These are phyloP conservation scores for Hormaphis cornu DNA, from an alignment of 1,140 invertebrate genomes.

Conservation along the genomic window DNA sequence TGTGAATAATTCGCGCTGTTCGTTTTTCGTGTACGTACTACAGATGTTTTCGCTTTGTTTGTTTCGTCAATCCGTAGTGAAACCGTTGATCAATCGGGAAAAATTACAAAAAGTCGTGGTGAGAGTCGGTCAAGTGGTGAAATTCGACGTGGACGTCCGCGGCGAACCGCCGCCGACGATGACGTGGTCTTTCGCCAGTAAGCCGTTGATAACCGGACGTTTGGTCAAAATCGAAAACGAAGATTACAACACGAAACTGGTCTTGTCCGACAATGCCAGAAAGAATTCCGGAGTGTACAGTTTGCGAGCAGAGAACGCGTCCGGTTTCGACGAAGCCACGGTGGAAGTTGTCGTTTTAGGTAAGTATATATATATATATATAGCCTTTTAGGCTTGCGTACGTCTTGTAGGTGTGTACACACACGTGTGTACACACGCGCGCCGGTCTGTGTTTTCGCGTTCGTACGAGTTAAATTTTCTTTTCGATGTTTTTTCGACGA, in stretches of 20 bases:
- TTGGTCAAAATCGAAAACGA: constrained; percentile 76
- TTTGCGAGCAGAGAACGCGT: constrained; percentile 81
- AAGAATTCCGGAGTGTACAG: constrained; percentile 84
- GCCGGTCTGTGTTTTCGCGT: too few species aligned
- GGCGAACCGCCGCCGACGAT: constrained; percentile 90
- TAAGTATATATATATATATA: too few species aligned
- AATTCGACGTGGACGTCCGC: constrained; percentile 86
- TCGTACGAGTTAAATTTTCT: too few species aligned
- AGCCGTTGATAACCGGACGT: constrained; percentile 51
- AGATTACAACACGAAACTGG: constrained; percentile 84
- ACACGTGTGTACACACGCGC: too few species aligned
- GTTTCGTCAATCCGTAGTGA: constrained; percentile 60
- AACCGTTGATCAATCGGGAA: constrained; percentile 83
- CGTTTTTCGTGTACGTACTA: too few species aligned
- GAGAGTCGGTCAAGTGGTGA: constrained; percentile 80
- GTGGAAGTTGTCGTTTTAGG: constrained; percentile 88
- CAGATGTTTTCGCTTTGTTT: too few species aligned
- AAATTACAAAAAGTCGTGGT: constrained; percentile 82
- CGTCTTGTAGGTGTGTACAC: too few species aligned
- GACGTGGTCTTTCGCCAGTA: constrained; percentile 73
- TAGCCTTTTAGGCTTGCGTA: too few species aligned
- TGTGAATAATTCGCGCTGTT: too few species aligned
- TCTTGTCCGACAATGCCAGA: constrained; percentile 66
- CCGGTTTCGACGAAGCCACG: constrained; percentile 85
- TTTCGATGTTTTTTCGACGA: too few species aligned